Conservation (phyloP, 2,888 invertebrate genomes). For the Penaeus monodon region DNA sequence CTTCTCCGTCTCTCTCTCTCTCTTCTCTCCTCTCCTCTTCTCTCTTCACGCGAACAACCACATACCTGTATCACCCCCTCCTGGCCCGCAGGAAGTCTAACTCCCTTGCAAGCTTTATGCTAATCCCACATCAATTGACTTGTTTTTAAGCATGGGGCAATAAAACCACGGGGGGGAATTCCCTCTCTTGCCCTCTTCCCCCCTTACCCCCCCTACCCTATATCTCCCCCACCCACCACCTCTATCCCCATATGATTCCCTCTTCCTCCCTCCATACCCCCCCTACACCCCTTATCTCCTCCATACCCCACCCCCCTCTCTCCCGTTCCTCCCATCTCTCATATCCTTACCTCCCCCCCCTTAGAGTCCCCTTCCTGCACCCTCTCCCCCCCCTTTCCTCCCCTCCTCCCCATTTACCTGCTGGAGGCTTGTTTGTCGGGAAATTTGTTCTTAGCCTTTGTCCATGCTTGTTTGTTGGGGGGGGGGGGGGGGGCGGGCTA, state of each 20-base stretch:
- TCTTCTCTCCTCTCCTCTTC: too few relatives aligned
- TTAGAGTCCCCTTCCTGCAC: not conserved
- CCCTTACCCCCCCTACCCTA: not conserved
- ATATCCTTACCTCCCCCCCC: not conserved
- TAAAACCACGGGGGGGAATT: constrained; percentile 39
- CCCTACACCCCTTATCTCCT: not conserved
- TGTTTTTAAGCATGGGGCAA: constrained; percentile 58
- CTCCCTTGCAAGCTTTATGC: constrained; percentile 23
- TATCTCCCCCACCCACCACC: not conserved
- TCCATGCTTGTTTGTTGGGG: too few relatives aligned
- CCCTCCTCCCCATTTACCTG: not conserved
- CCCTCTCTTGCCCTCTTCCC: not conserved
- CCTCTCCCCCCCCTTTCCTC: not conserved
- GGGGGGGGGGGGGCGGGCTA: too few relatives aligned
- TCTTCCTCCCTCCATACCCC: not conserved
- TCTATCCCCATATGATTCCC: not conserved
- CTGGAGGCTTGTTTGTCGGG: not conserved
- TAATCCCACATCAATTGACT: constrained; percentile 56
- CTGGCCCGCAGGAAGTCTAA: constrained; percentile 20
- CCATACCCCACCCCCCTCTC: not conserved
- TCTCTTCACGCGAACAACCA: too few relatives aligned
- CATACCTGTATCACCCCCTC: too few relatives aligned
- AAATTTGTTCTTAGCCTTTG: too few relatives aligned
- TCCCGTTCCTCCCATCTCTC: not conserved
- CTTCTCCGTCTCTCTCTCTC: too few relatives aligned